Percentiles rank a stretch among this genome's conserved stretches.
Conservation (phyloP, 1,140 invertebrate genomes). For the Sycophaga agraensis region DNA sequence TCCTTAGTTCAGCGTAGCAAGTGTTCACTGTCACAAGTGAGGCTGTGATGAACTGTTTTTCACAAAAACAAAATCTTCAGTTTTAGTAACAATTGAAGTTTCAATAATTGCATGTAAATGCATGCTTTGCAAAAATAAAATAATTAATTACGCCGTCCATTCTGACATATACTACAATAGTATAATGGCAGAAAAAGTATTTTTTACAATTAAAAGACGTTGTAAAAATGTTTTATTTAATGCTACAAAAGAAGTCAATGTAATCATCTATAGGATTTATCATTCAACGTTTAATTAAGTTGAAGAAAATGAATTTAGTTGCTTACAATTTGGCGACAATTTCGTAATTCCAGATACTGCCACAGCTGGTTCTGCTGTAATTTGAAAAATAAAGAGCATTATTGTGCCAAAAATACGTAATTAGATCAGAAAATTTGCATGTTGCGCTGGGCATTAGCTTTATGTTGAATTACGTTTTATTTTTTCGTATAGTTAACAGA, state of each 20-base stretch:
- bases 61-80: constrained; percentile 26
- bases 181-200: constrained; percentile 21
- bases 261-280: neutral
- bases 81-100: constrained; percentile 15
- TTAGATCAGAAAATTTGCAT: constrained; percentile 7
- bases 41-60: constrained; percentile 52
- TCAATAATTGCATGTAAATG: constrained; percentile 10
- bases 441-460: constrained; percentile 19
- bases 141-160: constrained; percentile 29
- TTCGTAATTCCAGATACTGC: neutral
- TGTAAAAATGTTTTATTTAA: constrained; percentile 5
- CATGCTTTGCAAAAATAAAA: constrained; percentile 21
- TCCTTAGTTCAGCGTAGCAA: constrained; percentile 55
- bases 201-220: constrained; percentile 17
- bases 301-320: neutral
- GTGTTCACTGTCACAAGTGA: constrained; percentile 49
- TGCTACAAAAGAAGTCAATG: neutral
- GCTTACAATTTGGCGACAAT: neutral
- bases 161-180: constrained; percentile 18
- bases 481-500: constrained; percentile 22
- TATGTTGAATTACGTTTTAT: constrained; percentile 14
- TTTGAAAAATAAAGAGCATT: neutral
- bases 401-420: constrained; percentile 27
- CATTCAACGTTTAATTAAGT: constrained; percentile 2
- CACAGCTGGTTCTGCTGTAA: constrained; percentile 3